Conservation (phyloP, 2,888 invertebrate species). For the Xestia ashworthii region DNA sequence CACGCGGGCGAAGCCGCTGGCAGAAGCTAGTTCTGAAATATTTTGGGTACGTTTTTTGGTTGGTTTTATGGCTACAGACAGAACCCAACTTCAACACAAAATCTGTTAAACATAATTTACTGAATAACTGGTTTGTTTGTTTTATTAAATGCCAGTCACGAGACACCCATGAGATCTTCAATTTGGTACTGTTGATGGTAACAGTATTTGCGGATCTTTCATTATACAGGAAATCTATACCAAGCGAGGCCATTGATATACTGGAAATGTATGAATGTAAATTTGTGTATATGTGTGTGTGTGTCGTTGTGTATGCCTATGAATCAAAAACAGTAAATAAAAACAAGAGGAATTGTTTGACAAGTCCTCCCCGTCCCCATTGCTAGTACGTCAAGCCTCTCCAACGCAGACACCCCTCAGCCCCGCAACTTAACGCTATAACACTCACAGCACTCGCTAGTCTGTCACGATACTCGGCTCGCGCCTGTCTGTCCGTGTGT, state of each 20-base stretch:
- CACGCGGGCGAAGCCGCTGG: too few relatives aligned
- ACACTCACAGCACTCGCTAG: slow-evolving; percentile 53
- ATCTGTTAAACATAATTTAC: neutral
- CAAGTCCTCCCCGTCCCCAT: slow-evolving; percentile 17
- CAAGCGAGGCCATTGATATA: neutral
- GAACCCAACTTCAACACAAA: neutral
- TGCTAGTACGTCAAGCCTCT: slow-evolving; percentile 15
- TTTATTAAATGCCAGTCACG: neutral
- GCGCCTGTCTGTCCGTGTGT: slow-evolving; percentile 46
- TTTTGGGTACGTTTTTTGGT: neutral
- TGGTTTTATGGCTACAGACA: neutral
- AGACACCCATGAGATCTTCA: neutral
- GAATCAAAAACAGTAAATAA: neutral
- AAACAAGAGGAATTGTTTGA: slow-evolving; percentile 8
- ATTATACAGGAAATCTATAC: neutral
- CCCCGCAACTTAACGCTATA: slow-evolving; percentile 21
- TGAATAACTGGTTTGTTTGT: neutral
- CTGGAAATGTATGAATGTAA: neutral
- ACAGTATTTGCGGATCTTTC: neutral
- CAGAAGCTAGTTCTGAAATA: neutral
- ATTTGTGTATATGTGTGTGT: neutral
- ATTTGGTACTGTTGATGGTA: neutral
- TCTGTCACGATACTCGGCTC: slow-evolving; percentile 42
- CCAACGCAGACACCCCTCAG: slow-evolving; percentile 40
- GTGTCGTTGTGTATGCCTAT: neutral